Evolutionary conservation across 2,113 vertebrate genomes (phyloP).

Genomic region (Pedionomus torquatus): DNA sequence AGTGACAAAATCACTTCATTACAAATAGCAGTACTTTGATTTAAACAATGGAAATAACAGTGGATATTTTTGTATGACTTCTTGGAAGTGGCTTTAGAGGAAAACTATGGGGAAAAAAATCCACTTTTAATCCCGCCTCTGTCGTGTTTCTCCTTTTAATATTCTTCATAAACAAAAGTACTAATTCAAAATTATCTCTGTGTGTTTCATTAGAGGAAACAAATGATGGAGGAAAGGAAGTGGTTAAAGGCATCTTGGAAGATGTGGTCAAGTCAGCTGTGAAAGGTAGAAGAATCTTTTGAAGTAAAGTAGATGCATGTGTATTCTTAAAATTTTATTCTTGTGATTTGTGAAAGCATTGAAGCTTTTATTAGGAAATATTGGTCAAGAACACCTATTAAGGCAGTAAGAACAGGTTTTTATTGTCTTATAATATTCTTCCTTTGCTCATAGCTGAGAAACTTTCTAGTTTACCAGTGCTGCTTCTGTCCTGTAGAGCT

Average conservation of each 20-base stretch:
- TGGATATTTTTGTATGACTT: not conserved
- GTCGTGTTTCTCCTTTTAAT: not conserved
- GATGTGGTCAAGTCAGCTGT: constrained; percentile 77
- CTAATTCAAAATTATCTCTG: not conserved
- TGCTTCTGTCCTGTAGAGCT: not conserved
- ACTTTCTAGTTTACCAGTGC: not conserved
- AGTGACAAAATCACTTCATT: not conserved
- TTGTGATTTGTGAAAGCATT: not conserved
- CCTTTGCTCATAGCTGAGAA: not conserved
- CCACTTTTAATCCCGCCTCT: not conserved
- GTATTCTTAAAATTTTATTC: not conserved
- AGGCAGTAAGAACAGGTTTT: not conserved
- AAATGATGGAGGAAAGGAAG: constrained; percentile 67
- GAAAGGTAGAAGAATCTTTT: constrained; percentile 69
- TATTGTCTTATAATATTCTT: not conserved
- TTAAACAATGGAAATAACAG: not conserved
- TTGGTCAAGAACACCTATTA: not conserved
- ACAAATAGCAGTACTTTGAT: not conserved
- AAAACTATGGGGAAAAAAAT: not conserved
- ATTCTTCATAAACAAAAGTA: not conserved
- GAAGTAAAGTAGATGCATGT: not conserved
- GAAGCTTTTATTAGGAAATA: not conserved
- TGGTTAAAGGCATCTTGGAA: constrained; percentile 80
- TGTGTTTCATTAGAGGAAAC: constrained; percentile 57
- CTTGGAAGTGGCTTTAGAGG: not conserved